Base-by-base conservation (phyloP, 2,797 vertebrate genomes). In the Poecile montanus region DNA sequence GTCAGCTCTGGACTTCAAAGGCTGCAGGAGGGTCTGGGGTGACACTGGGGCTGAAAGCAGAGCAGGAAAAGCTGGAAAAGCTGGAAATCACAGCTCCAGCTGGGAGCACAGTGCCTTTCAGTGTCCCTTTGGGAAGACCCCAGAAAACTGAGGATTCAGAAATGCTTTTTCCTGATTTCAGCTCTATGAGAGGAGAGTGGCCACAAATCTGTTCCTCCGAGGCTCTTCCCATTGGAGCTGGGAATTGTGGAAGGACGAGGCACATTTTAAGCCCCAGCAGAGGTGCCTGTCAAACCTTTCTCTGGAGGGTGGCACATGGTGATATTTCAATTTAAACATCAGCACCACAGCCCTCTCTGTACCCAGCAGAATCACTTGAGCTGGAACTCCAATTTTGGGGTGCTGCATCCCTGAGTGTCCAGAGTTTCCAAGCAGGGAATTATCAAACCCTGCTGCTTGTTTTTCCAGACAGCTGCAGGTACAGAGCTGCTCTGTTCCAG, bases 391-490 rank as follows among this genome's bases (percentile, higher is more conserved):
- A 38, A 4, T 48, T 72, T 29, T 25, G 22, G 50, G 91, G 88
- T 76, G 36, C 56, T 40, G 38, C 4, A 1, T 60, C 58, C 78
- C 70, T 17, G 48, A 72, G 73, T 21, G 54, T 19, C 86, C 22
- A 40, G 42, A 42, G 82, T 47, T 74, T 91, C 70, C 91, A 81
- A 2, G 76, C 32, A 81, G 82, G 80, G 94, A 94, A 58, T 92
- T 79, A 57, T 73, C 87, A 61, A 66, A 15, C 12, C 51, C 51
- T 90, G 88, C 81, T 74, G 82, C 62, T 86, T 95, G n/a, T 91
- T 95, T 95, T 95, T 90, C 76, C 92, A 94, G 91, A 92, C 95
- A 93, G 86, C 91, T 91, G 93, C 94, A 95, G 96, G 93, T 96
- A 89, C 32, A 54, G 71, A 84, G 57, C 87, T 85, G 14, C 70